Evolutionary conservation across 2,113 vertebrate genomes (phyloP).

Genomic region (Gorsachius goisagi): DNA sequence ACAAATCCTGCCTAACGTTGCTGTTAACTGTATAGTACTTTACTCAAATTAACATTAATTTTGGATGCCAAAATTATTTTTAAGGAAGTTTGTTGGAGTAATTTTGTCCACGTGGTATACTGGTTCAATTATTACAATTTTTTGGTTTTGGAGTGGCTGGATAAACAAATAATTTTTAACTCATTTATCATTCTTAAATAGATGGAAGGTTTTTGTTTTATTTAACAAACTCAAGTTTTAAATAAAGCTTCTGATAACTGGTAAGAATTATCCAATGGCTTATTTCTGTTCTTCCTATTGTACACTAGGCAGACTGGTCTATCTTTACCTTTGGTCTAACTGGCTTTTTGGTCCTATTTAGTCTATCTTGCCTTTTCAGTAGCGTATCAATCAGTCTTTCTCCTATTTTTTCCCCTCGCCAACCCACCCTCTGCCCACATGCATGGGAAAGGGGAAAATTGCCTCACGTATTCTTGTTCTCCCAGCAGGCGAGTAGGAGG

Average conservation of each 20-base stretch:
- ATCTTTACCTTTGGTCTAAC: background rate
- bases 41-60: background rate
- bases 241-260: background rate
- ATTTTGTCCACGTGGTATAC: background rate
- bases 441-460: conserved; percentile 18
- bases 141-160: background rate
- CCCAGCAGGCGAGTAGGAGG: conserved; percentile 45
- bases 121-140: background rate
- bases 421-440: conserved; percentile 30
- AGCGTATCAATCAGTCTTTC: background rate
- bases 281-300: background rate
- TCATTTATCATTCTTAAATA: background rate
- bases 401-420: conserved; percentile 14
- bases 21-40: background rate
- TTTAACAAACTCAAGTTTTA: background rate
- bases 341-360: background rate
- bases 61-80: background rate
- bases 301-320: background rate
- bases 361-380: conserved; percentile 24
- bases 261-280: background rate
- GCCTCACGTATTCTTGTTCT: conserved; percentile 21
- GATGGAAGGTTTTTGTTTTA: background rate
- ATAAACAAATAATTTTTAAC: background rate
- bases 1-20: background rate
- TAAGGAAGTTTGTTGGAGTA: background rate